phyloP scores from a whole-genome alignment of 64 coral and sea anemone species.

The Dendrophyllia cribrosa region DNA sequence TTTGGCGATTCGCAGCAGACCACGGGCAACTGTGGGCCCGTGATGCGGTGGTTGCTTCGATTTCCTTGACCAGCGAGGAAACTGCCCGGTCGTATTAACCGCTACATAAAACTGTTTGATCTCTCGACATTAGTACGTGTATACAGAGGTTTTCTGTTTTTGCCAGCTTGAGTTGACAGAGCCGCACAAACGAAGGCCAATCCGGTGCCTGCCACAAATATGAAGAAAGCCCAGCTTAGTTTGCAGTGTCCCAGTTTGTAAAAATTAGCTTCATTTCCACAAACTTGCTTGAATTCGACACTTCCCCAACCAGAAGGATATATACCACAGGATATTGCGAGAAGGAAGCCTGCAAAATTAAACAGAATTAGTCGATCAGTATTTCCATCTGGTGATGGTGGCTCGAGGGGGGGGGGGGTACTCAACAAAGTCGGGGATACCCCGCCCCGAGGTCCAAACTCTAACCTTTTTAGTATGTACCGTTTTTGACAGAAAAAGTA shows the following conservation, averaged over 20 bases:
- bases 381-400: too few species aligned
- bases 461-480: too few species aligned
- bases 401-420: too few species aligned
- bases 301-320: slow-evolving; percentile 76
- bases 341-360: slow-evolving; percentile 52
- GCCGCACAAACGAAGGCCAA: slow-evolving; percentile 57
- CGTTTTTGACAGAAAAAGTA: too few species aligned
- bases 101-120: slow-evolving; percentile 8
- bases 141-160: not conserved
- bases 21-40: too few species aligned
- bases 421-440: too few species aligned
- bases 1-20: too few species aligned
- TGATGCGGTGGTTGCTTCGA: too few species aligned
- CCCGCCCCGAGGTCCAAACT: too few species aligned
- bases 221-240: slow-evolving; percentile 72
- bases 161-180: slow-evolving; percentile 14
- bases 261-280: slow-evolving; percentile 49
- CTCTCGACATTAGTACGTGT: not conserved
- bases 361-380: not conserved
- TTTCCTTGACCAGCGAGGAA: too few species aligned
- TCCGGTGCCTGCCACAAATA: slow-evolving; percentile 36
- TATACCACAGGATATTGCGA: slow-evolving; percentile 40
- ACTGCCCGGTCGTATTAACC: not conserved
- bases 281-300: slow-evolving; percentile 67
- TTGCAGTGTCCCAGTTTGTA: slow-evolving; percentile 64